phyloP scores from a whole-genome alignment of 2,797 vertebrate genomes.

The Allobates femoralis region DNA sequence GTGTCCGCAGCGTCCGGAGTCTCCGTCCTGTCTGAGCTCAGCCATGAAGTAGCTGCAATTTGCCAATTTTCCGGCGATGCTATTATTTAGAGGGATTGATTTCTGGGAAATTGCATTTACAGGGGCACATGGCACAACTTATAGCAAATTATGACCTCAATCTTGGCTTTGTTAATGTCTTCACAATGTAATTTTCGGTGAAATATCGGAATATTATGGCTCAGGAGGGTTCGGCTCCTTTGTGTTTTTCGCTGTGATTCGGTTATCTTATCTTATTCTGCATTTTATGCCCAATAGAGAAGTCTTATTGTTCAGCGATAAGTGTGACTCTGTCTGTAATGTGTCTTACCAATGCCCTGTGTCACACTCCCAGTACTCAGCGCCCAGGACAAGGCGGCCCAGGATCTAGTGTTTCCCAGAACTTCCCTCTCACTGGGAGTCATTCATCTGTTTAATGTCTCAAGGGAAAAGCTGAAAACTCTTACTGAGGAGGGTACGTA shows the following conservation, averaged over 20 bases:
- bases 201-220: constrained; percentile 2
- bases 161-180: constrained; percentile 3
- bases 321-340: constrained; percentile 16
- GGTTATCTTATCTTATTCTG: not conserved
- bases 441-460: constrained; percentile 26
- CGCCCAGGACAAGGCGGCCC: not conserved
- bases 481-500: not conserved
- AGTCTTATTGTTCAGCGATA: not conserved
- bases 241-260: not conserved
- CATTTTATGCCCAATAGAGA: constrained; percentile 1
- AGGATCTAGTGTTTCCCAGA: constrained; percentile 20
- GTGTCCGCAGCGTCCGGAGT: not conserved
- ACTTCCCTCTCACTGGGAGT: constrained; percentile 18
- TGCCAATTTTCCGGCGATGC: not conserved
- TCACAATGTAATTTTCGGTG: not conserved
- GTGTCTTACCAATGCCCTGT: constrained; percentile 16
- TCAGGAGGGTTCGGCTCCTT: not conserved
- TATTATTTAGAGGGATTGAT: constrained; percentile 6
- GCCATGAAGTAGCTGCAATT: not conserved
- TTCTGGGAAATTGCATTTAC: constrained; percentile 5
- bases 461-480: not conserved
- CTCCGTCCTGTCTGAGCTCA: not conserved
- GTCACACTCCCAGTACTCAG: constrained; percentile 6
- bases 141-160: constrained; percentile 13
- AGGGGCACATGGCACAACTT: not conserved